Base-by-base conservation (phyloP, 2,113 vertebrate species). In the Manacus vitellinus region DNA sequence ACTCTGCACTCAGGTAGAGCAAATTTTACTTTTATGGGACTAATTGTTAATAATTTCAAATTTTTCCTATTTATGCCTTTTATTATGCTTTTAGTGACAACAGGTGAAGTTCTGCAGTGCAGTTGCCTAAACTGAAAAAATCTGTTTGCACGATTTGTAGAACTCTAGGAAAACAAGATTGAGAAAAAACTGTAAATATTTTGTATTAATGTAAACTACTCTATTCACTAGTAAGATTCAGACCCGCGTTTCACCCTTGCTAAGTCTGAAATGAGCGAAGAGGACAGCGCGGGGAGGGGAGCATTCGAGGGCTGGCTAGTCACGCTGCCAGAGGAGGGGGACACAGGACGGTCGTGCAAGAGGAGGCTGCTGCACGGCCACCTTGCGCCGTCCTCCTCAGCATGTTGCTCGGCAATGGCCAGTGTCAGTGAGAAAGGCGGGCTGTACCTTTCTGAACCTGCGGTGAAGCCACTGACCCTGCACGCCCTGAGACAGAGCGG, bases 161-260 rank as follows among this genome's bases (percentile, higher is more conserved):
- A 91, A 75, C 20, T 65, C n/a, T 3, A 41, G 80, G 76, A 92
- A 95, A 95, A 94, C 80, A 91, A 89, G 25, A n/a, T 78, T 44
- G 59, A 76, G 89, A 72, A 95, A 85, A 74, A 78, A 30, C 25
- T 12, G 35, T 95, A 95, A 91, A 92, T 96, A 88, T 93, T 94
- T 94, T 82, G 76, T 75, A 70, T 58, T 44, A 65, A 79, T 72
- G 78, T 95, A 94, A 96, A 94, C 83, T 55, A 41, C 43, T 79
- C 49, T 35, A 8, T 46, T 79, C 54, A 13, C 25, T 25, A 67
- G 46, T 9, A 79, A 66, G 78, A 52, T 14, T 83, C 8, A 56
- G 84, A 39, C 25, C 56, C 39, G 27, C 0, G 8, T 47, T 52
- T 89, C 22, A 11, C 12, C 49, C 28, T 77, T 33, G 20, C n/a